Evolutionary conservation across 2,888 invertebrate species (phyloP), one percentile per base, ranked within the genome.

Genomic region (Rhopalosiphum nymphaeae): DNA sequence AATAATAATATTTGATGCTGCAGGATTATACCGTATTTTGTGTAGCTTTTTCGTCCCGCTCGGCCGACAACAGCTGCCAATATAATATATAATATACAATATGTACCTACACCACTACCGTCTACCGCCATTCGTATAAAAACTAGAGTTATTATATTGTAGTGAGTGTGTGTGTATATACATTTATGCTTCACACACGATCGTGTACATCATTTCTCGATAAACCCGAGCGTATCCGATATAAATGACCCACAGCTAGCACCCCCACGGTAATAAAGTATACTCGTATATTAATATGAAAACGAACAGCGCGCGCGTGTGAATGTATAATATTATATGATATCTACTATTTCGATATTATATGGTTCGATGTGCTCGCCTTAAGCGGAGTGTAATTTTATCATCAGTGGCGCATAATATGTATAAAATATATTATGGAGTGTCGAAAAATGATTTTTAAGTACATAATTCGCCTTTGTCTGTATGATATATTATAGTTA

Each of bases 161-260:
- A n/a, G n/a, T 21, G 36, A 21, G 36, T 61, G 7, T 57, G 29
- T 29, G 9, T 57, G 1, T 78, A 11, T 36, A 10, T 36, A 21
- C 9, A 2, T 78, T 4, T 61, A 1, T 61, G n/a, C 61, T 29
- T 61, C 78, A 78, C 36, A 36, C 78, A 78, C 92, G 92, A 49
- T 49, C 87, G 87, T 87, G 87, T 88, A 92, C 92, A 88, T 92
- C 92, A 88, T 88, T 92, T 92, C 36, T 36, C 92, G 92, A 92
- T 92, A 92, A 92, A 92, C 61, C 87, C 87, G 53, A 10, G 91
- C 61, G n/a, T 13, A n/a, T 49, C 46, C 49, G 36, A 88, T 87
- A 87, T 87, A 88, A 92, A 92, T 67, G 92, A 92, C 92, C 88
- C 36, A 25, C 91, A 21, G 46, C 87, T 44, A 21, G 25, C 87